Conservation (phyloP, 2,888 invertebrate genomes). For the Xylota segnis region DNA sequence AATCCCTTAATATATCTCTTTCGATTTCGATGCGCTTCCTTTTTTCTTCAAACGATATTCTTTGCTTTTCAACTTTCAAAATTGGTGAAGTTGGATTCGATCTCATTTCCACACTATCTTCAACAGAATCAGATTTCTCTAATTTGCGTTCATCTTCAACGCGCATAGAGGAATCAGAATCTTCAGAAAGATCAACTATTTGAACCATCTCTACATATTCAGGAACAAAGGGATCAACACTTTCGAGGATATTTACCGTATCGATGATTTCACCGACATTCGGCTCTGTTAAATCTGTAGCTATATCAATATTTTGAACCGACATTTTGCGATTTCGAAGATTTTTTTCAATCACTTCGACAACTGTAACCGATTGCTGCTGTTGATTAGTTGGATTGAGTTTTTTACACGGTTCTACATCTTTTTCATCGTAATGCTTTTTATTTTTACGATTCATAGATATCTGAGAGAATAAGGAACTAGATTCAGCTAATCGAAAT, state of each 20-base stretch:
- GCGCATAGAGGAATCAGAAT: constrained; percentile 84
- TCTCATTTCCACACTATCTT: constrained; percentile 78
- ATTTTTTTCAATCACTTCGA: constrained; percentile 89
- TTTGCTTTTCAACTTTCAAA: constrained; percentile 82
- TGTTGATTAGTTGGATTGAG: constrained; percentile 61
- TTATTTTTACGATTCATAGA: constrained; percentile 84
- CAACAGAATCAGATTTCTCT: constrained; percentile 61
- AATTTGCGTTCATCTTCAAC: constrained; percentile 77
- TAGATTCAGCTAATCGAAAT: constrained; percentile 88
- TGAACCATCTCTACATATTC: constrained; percentile 86
- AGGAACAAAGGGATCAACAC: constrained; percentile 86
- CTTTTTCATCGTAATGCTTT: not conserved
- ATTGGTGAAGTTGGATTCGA: constrained; percentile 80
- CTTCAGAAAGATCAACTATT: constrained; percentile 86
- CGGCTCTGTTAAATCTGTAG: constrained; percentile 73
- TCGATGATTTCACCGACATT: constrained; percentile 84
- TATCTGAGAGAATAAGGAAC: constrained; percentile 89
- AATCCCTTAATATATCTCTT: constrained; percentile 83
- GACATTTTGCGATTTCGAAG: constrained; percentile 88
- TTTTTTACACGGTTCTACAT: constrained; percentile 79
- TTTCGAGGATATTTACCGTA: constrained; percentile 86
- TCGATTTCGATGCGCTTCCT: constrained; percentile 83
- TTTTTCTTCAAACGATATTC: constrained; percentile 84
- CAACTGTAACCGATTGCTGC: constrained; percentile 85
- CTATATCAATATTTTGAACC: constrained; percentile 81